A percentile compares a stretch with the other conserved stretches of the same genome.
These are phyloP conservation scores for Protonemura montana DNA, from an alignment of 2,888 invertebrate genomes.

Conservation along the genomic window DNA sequence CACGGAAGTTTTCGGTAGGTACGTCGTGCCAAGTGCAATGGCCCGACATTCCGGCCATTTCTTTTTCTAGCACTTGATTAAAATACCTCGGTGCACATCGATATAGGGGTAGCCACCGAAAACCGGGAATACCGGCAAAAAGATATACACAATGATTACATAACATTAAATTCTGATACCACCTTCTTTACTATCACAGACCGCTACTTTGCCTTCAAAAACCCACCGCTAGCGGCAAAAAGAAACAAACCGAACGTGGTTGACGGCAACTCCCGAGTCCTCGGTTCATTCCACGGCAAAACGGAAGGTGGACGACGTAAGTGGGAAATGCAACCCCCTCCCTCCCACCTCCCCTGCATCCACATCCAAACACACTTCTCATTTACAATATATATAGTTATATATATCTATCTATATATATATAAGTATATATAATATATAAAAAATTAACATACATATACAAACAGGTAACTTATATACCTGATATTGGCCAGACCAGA, in stretches of 20 bases:
- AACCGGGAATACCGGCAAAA: not conserved
- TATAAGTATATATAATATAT: constrained; percentile 7
- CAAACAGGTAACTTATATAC: not conserved
- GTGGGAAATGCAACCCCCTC: not conserved
- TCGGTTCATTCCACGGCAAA: not conserved
- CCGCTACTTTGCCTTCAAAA: not conserved
- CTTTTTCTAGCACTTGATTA: not conserved
- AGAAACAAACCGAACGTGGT: not conserved
- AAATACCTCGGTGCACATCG: not conserved
- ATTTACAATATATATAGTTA: not conserved
- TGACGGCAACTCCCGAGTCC: not conserved
- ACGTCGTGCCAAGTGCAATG: not conserved
- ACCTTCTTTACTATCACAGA: constrained; percentile 1
- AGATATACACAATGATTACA: not conserved
- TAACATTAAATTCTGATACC: constrained; percentile 3
- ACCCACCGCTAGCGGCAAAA: not conserved
- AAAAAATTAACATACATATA: constrained; percentile 7
- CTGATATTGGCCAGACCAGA: not conserved
- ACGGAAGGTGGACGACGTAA: not conserved
- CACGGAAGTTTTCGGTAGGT: not conserved
- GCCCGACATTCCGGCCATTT: not conserved
- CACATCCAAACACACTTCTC: not conserved
- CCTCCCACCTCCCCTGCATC: not conserved
- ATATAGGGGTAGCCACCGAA: not conserved
- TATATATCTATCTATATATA: constrained; percentile 12